Base-by-base conservation (phyloP, 2,797 vertebrate genomes). In the Peromyscus nudipes region DNA sequence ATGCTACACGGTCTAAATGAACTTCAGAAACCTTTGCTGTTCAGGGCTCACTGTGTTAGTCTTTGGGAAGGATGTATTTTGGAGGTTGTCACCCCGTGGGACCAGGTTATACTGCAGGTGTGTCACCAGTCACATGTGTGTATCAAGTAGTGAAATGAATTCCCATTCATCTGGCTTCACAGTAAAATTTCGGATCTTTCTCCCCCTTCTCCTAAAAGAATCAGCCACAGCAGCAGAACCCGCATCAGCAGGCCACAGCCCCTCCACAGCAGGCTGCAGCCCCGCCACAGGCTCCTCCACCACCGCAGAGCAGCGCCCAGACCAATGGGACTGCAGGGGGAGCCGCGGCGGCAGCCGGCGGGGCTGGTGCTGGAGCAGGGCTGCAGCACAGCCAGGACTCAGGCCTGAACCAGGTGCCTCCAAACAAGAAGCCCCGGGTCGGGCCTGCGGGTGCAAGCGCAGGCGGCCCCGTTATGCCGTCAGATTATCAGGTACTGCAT, bases 351-450 rank as follows among this genome's bases (percentile, higher is more conserved):
- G 43, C 43, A 6, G 13, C 98, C 0, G 98, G 75, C 0, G 96
- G 84, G 0, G 98, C 98, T 67, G 8, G 96, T 0, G 0, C 99
- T 0, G 99, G 98, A 0, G 71, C 99, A 0, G 99, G 99, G 3
- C 98, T 99, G 52, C 99, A 99, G 98, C 99, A 99, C 60, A 98
- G 98, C 97, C 99, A 99, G 98, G 99, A 99, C 98, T 98, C 99
- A 7, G 95, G 99, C 97, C 99, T 99, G 98, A 99, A 98, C 97
- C 99, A 99, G 98, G 99, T 99, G 95, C 99, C 99, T 97, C 99
- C 99, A 0, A 99, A 99, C 98, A 99, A 99, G 99, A 99, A 99
- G 98, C 99, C 99, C 95, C 99, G 99, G 86, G 99, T 99, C 1
- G 99, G 99, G 97, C 99, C 99, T 98, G 99, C 99, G 37, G 99